Evolutionary conservation across 2,113 vertebrate species (phyloP), one percentile per base, ranked within the genome.

Genomic region (Eublepharis macularius): DNA sequence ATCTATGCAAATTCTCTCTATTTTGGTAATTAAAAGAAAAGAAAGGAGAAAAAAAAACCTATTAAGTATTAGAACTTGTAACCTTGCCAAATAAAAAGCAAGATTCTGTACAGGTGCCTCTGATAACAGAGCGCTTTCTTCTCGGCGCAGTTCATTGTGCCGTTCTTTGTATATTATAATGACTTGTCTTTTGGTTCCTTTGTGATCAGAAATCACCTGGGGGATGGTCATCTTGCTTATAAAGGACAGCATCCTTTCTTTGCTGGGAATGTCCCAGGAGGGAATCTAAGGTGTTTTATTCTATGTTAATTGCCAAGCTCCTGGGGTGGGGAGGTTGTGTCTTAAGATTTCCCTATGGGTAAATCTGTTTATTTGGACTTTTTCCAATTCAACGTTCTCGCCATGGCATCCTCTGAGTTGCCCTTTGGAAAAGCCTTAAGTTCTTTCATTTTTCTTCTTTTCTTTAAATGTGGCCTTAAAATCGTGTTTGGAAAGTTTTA

Each of bases 1-100:
- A 97, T 96, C 97, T 97, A 97, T 97, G 97, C 97, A 97, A 97
- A 95, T 87, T 90, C 91, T 95, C 84, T 57, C 72, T 34, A 29
- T 75, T 66, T 83, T 76, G 47, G 77, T 86, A 63, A 86, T 80
- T 63, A 49, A 36, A 78, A 68, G 5, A 11, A 51, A 47, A 60
- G 49, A 70, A 85, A 73, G 49, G 36, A 14, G n/a, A 47, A 84
- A 69, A 84, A 49, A 87, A 91, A 93, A 89, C 86, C 86, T 93
- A 88, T 78, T 16, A 95, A 95, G 91, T 95, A 87, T 94, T 95
- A 86, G 76, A 63, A 90, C 83, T 94, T 89, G 83, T 94, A 80
- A 95, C 88, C 94, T 96, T 96, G 95, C 94, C 92, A 94, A 93
- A 90, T 90, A 91, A 92, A 85, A 89, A 95, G 96, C 95, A 94